A percentile compares a stretch with the other conserved stretches of the same genome.
Evolutionary conservation across 2,888 invertebrate species (phyloP).

Genomic region (Saturnia pavonia): DNA sequence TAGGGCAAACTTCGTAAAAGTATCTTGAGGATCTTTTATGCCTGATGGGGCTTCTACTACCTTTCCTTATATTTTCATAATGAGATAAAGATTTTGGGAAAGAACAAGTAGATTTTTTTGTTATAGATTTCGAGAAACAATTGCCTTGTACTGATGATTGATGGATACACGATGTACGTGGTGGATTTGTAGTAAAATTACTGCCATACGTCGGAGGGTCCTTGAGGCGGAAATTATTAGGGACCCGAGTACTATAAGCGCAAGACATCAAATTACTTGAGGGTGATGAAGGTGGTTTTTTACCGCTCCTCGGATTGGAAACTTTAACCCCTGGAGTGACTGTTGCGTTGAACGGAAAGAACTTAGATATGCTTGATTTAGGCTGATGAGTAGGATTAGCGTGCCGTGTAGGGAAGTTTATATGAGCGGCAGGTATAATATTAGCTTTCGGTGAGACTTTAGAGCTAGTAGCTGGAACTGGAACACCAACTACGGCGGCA

Average conservation of each 20-base stretch:
- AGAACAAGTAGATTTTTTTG: slow-evolving; percentile 19
- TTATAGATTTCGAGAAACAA: slow-evolving; percentile 10
- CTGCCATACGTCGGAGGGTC: background rate
- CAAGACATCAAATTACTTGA: slow-evolving; percentile 27
- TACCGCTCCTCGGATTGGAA: slow-evolving; percentile 24
- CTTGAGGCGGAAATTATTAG: background rate
- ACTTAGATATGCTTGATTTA: slow-evolving; percentile 40
- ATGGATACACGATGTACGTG: slow-evolving; percentile 5
- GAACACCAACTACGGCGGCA: slow-evolving; percentile 37
- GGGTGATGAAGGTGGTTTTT: slow-evolving; percentile 11
- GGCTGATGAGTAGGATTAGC: slow-evolving; percentile 22
- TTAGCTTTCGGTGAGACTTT: slow-evolving; percentile 22
- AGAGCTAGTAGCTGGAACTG: slow-evolving; percentile 20
- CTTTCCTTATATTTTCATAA: slow-evolving; percentile 17
- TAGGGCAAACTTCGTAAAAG: slow-evolving; percentile 27
- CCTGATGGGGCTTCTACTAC: slow-evolving; percentile 6
- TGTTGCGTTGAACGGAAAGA: slow-evolving; percentile 43
- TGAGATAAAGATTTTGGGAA: slow-evolving; percentile 23
- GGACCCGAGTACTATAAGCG: slow-evolving; percentile 34
- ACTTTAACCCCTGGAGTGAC: slow-evolving; percentile 23
- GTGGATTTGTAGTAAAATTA: slow-evolving; percentile 9
- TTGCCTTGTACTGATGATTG: background rate
- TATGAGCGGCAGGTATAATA: slow-evolving; percentile 27
- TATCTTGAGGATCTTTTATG: slow-evolving; percentile 11
- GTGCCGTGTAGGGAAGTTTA: slow-evolving; percentile 8